phyloP scores from a whole-genome alignment of 2,113 vertebrate genomes.

The Gasterosteus nipponicus region DNA sequence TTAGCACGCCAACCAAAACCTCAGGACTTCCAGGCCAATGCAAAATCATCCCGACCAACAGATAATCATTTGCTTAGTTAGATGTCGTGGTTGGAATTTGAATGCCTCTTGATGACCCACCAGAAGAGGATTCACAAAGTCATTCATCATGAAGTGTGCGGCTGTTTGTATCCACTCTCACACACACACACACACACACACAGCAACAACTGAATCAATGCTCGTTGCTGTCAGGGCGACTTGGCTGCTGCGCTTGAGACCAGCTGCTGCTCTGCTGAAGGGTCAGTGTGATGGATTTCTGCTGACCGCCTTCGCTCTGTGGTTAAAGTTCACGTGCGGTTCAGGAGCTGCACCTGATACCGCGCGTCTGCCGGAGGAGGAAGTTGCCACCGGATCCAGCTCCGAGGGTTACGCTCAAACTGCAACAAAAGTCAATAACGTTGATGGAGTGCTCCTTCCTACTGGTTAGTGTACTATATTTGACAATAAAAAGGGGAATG shows the following conservation, averaged over 20 bases:
- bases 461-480: not conserved
- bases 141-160: not conserved
- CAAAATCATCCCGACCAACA: conserved; percentile 31
- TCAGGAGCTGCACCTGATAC: not conserved
- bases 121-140: not conserved
- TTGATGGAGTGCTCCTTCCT: not conserved
- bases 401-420: conserved; percentile 7
- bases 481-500: not conserved
- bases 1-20: not conserved
- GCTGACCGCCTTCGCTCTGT: not conserved
- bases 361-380: not conserved
- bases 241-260: not conserved
- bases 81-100: conserved; percentile 9
- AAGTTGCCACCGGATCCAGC: not conserved
- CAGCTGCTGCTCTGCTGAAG: not conserved
- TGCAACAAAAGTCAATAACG: not conserved
- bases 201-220: not conserved
- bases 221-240: not conserved
- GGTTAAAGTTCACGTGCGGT: conserved; percentile 3
- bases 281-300: conserved; percentile 13
- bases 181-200: too few relatives aligned
- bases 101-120: conserved; percentile 1
- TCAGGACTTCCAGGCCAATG: conserved; percentile 16
- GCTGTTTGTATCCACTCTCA: not conserved
- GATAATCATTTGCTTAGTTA: conserved; percentile 40